Percentiles rank a stretch among this genome's conserved stretches.
Evolutionary conservation across 92 coral and sea anemone species (phyloP).

Genomic region (Umimayanthus kanabou): DNA sequence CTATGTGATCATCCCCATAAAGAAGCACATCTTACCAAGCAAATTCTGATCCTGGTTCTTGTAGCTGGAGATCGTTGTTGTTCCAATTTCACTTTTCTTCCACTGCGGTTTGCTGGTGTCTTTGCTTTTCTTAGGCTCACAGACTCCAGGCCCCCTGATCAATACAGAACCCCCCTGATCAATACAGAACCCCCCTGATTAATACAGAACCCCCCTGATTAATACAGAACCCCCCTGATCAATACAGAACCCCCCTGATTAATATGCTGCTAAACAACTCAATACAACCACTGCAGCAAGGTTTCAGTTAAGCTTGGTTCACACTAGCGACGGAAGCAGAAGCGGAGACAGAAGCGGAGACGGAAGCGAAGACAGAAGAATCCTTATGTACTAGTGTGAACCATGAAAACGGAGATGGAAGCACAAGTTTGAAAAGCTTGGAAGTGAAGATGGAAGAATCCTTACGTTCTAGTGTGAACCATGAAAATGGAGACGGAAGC

Average conservation of each 20-base stretch:
- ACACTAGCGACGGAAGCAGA: too few relatives aligned
- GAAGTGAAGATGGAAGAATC: too few relatives aligned
- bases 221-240: slow-evolving; percentile 62
- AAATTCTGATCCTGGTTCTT: slow-evolving; percentile 61
- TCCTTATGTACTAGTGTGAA: too few relatives aligned
- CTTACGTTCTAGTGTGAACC: too few relatives aligned
- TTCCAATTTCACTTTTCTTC: slow-evolving; percentile 80
- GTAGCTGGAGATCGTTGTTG: slow-evolving; percentile 80
- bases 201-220: slow-evolving; percentile 60
- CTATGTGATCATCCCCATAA: background rate
- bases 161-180: too few relatives aligned
- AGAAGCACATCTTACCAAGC: slow-evolving; percentile 60
- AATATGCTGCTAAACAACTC: background rate
- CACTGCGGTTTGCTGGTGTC: slow-evolving; percentile 78
- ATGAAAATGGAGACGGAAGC: too few relatives aligned
- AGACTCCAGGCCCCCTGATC: slow-evolving; percentile 69
- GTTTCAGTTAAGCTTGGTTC: too few relatives aligned
- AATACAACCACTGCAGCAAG: background rate
- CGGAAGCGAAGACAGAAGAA: too few relatives aligned
- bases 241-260: background rate
- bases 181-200: background rate
- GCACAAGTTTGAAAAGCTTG: too few relatives aligned
- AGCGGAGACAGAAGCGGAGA: too few relatives aligned
- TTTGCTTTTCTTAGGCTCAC: slow-evolving; percentile 51
- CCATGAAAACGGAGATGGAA: too few relatives aligned